Evolutionary conservation across 2,797 vertebrate genomes (phyloP), one percentile per base, ranked within the genome.

Genomic region (Pitangus sulphuratus): DNA sequence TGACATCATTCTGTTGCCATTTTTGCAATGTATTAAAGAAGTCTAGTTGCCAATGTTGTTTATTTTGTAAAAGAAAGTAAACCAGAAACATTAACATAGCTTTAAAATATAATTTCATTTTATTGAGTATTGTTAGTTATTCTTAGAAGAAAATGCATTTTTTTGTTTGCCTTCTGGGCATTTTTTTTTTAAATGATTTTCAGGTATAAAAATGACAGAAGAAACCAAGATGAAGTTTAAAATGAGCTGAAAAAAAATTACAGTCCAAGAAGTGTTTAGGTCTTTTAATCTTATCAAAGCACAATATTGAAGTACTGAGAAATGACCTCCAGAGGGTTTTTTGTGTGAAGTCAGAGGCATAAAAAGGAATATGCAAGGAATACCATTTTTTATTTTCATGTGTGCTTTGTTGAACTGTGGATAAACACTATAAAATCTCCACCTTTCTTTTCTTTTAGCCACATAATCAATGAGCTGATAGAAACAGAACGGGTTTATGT

Each of bases 401-500:
- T 77, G 14, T 64, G 22, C 45, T 75, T 68, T 77, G 53, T 48
- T 61, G 54, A 53, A 37, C 20, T 35, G 45, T 64, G 54, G 11
- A 4, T 71, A 57, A 84, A 45, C 35, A 9, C 33, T 62, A 0
- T 42, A 71, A 71, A 70, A 31, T 61, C 28, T 76, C 71, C n/a
- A 35, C 40, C n/a, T 89, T 58, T 95, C 89, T 95, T 94, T 35
- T 84, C 35, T 93, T 95, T 81, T 95, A 99, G 99, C 96, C 98
- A 98, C 96, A 99, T 99, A 90, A 98, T 99, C 98, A 98, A 98
- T 51, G 99, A 99, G 94, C 97, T 99, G 93, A 99, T 99, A 95
- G 99, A 99, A 97, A 99, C 99, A 3, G 99, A 99, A 96, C 98
- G 99, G 57, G 97, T 99, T 50, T 99, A 99, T 84, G 99, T 99